Evolutionary conservation across 2,888 invertebrate species (phyloP).

Genomic region (Camptogramma bilineatum): DNA sequence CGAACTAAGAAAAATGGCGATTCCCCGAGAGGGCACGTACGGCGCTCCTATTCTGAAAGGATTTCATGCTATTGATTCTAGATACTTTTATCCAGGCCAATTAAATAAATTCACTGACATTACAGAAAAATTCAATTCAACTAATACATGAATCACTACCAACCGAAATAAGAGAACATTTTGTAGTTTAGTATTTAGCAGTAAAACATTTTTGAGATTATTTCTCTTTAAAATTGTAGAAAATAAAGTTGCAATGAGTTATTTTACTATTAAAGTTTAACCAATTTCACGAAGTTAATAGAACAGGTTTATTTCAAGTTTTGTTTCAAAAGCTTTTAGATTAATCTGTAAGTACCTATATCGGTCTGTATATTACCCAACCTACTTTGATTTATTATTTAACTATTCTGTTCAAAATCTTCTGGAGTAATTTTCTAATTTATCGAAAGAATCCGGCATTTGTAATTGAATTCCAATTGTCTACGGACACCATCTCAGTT

Average conservation of each 20-base stretch:
- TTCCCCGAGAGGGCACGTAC: constrained; percentile 39
- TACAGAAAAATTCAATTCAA: constrained; percentile 5
- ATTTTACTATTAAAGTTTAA: constrained; percentile 8
- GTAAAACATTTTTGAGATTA: neutral
- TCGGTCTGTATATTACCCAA: neutral
- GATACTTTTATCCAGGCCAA: constrained; percentile 13
- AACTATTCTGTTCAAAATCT: neutral
- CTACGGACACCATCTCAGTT: constrained; percentile 5
- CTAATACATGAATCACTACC: neutral
- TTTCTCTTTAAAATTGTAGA: neutral
- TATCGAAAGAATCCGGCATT: constrained; percentile 6
- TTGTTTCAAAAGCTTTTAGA: constrained; percentile 12
- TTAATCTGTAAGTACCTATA: constrained; percentile 3
- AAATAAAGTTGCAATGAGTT: neutral
- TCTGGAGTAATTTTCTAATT: neutral
- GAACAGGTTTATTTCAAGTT: neutral
- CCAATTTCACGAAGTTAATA: constrained; percentile 1
- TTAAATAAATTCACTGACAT: constrained; percentile 20
- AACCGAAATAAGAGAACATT: neutral
- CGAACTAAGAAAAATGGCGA: constrained; percentile 62
- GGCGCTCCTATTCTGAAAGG: constrained; percentile 17
- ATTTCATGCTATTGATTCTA: constrained; percentile 18
- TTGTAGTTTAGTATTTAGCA: neutral
- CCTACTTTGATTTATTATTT: neutral
- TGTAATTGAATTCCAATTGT: constrained; percentile 17